These are phyloP conservation scores for Cremastinae sp. DNA, from an alignment of 2,888 invertebrate species.

Conservation along the genomic window DNA sequence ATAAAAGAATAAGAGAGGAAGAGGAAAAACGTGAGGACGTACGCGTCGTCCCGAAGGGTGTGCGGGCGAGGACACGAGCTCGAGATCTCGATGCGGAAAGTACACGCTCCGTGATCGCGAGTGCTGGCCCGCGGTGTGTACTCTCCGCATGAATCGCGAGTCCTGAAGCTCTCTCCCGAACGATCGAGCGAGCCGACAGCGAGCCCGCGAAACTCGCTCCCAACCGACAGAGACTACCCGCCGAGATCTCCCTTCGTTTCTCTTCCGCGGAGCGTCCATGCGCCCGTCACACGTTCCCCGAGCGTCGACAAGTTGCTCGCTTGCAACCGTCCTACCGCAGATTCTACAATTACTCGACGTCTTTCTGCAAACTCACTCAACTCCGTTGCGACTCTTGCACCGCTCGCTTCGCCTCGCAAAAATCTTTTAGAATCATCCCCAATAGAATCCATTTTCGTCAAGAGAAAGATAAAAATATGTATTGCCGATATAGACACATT, in stretches of 20 bases:
- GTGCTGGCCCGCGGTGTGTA: slow-evolving; percentile 6
- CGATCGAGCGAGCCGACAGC: slow-evolving; percentile 30
- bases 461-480: no score
- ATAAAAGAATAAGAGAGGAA: slow-evolving; percentile 7
- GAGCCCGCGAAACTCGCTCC: slow-evolving; percentile 27
- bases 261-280: slow-evolving; percentile 21
- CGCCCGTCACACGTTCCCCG: slow-evolving; percentile 71
- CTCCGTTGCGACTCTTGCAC: slow-evolving; percentile 8
- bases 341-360: slow-evolving; percentile 78
- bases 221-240: slow-evolving; percentile 40
- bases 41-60: slow-evolving; percentile 52
- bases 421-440: no score
- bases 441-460: neutral
- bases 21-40: slow-evolving; percentile 23
- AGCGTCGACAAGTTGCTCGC: slow-evolving; percentile 74
- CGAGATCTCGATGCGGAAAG: slow-evolving; percentile 35
- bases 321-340: slow-evolving; percentile 68
- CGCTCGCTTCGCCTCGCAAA: slow-evolving; percentile 20
- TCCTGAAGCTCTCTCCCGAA: slow-evolving; percentile 32
- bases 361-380: slow-evolving; percentile 73
- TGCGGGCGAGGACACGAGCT: slow-evolving; percentile 48
- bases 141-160: slow-evolving; percentile 15
- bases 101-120: neutral
- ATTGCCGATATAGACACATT: no score
- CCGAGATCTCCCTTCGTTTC: slow-evolving; percentile 28